Conservation (phyloP, 2,113 vertebrate genomes). For the Desmodus rotundus region DNA sequence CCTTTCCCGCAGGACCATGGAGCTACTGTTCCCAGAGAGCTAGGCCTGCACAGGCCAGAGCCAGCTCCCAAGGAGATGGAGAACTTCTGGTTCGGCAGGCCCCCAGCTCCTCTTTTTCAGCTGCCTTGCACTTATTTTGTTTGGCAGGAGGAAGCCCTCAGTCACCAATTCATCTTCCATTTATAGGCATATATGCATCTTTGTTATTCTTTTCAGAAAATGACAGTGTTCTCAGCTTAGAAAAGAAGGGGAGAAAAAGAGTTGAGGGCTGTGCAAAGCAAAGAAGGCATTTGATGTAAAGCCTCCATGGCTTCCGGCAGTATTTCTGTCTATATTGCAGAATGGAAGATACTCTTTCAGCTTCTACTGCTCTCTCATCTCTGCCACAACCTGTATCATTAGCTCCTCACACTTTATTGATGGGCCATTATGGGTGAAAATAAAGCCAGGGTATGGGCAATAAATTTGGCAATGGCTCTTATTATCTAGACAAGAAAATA, state of each 20-base stretch:
- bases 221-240: slow-evolving; percentile 52
- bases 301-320: not conserved
- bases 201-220: slow-evolving; percentile 74
- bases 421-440: not conserved
- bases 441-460: not conserved
- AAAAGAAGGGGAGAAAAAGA: not conserved
- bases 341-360: not conserved
- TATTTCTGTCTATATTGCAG: not conserved
- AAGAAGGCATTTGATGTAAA: not conserved
- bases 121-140: slow-evolving; percentile 79
- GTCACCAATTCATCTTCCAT: slow-evolving; percentile 81
- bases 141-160: slow-evolving; percentile 71
- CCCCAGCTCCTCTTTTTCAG: slow-evolving; percentile 67
- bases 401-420: not conserved
- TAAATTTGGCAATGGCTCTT: not conserved
- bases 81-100: slow-evolving; percentile 72
- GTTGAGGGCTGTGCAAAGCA: not conserved
- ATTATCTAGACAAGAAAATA: not conserved
- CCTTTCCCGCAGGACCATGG: not conserved
- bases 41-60: not conserved
- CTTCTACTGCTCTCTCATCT: not conserved
- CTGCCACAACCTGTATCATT: not conserved
- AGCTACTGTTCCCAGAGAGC: slow-evolving; percentile 17
- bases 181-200: slow-evolving; percentile 80
- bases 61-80: slow-evolving; percentile 7